Evolutionary conservation across 2,113 vertebrate species (phyloP), one percentile per base, ranked within the genome.

Genomic region (Nibea coibor): DNA sequence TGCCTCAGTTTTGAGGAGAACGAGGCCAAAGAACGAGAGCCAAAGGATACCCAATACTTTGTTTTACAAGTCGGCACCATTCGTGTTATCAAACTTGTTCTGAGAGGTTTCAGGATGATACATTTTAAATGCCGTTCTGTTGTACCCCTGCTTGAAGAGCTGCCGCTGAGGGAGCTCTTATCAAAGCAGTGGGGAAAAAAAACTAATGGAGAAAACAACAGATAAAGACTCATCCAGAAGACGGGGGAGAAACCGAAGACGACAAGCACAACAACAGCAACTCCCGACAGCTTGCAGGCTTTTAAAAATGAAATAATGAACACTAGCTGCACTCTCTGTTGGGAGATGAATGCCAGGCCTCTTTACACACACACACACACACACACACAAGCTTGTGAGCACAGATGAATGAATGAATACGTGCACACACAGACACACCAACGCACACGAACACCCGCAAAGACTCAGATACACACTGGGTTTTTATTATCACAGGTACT

Each of bases 241-340:
- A 67, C 47, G 2, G 0, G 24, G 31, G n/a, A 42, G 39, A 67
- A 54, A 58, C 5, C 4, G 3, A 75, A 47, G 22, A 53, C 43
- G 59, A 73, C 42, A 45, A 64, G 53, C 14, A 42, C 24, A 39
- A 47, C 16, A 66, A 57, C 26, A 45, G 19, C 66, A 75, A 22
- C 59, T 57, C n/a, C 43, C 19, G 31, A 35, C 56, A 63, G 50
- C 45, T 61, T 70, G 14, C 20, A n/a, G 66, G 57, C 72, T 67
- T 65, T 86, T 24, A 69, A 69, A 82, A 88, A 85, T 84, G 24
- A 83, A 84, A 73, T 75, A 84, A 79, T 50, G 61, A 76, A 71
- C 61, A 51, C 26, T 17, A 64, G 69, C 79, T 79, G 68, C 43
- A 24, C 80, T 77, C 78, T 68, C 69, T 61, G 61, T 62, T 51